Evolutionary conservation across 2,888 invertebrate species (phyloP), one percentile per base, ranked within the genome.

Genomic region (Ormyrus thymus): DNA sequence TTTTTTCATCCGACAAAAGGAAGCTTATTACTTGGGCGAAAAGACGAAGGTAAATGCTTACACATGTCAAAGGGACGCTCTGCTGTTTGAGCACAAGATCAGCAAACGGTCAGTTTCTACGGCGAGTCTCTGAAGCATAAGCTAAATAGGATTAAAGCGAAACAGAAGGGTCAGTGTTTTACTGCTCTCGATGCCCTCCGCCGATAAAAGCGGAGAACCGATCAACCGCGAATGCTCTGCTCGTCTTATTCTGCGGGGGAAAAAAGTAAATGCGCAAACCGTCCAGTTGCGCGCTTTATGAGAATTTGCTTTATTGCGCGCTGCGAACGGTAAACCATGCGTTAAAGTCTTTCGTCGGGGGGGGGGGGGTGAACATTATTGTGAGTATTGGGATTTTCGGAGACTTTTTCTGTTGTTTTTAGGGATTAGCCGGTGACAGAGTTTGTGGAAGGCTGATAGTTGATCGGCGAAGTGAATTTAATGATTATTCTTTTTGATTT

Each of bases 121-220:
- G 29, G 11, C 45, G n/a, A 48, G 45, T 51, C 62, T 46, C 7
- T 72, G 61, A 15, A 64, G 61, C 64, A 62, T 62, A 68, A 56
- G 55, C 53, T 79, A 58, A 76, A 79, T 69, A 72, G 76, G 75
- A 73, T 76, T 76, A 73, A 71, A 76, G 59, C 72, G 55, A 72
- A 48, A 13, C 55, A 45, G 45, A 43, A 62, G 72, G 71, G 71
- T 51, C 66, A 62, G 53, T 15, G 50, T 45, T 29, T 13, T 29
- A 29, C 13, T n/a, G 7, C 45, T 29, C 51, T 45, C 71, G 53
- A 72, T 78, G 43, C 50, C 51, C 53, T 43, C n/a, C 8, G 43
- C 29, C n/a, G 61, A 73, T 68, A 59, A 55, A 62, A 68, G 62
- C 65, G 11, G 29, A 45, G 29, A 68, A 68, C 56, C 61, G 61